phyloP scores from a whole-genome alignment of 2,113 vertebrate genomes.

The Sinocyclocheilus anophthalmus region DNA sequence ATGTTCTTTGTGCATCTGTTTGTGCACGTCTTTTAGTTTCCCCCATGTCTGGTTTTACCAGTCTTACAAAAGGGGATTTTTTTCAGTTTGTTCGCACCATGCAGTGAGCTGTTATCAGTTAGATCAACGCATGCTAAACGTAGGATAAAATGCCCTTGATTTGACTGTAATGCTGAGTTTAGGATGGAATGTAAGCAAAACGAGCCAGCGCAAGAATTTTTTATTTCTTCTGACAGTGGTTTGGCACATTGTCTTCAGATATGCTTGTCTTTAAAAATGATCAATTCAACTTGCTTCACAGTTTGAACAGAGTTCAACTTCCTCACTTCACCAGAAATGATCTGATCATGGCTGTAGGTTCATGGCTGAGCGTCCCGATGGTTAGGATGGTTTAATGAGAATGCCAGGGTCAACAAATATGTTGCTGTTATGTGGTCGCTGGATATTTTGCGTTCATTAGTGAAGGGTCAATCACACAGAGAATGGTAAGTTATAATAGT shows the following conservation, averaged over 20 bases:
- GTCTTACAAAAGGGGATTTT: conserved; percentile 47
- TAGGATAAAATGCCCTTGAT: conserved; percentile 49
- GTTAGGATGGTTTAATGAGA: background rate
- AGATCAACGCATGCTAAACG: conserved; percentile 35
- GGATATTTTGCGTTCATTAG: background rate
- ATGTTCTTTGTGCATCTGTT: conserved; percentile 41
- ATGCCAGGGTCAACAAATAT: background rate
- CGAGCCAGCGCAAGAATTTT: conserved; percentile 19
- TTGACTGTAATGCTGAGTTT: conserved; percentile 48
- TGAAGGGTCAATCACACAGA: background rate
- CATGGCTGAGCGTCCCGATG: background rate
- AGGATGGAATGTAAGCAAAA: conserved; percentile 53
- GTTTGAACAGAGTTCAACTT: background rate
- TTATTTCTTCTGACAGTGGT: background rate
- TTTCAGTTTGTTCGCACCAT: conserved; percentile 31
- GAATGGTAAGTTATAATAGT: background rate
- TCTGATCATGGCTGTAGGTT: background rate
- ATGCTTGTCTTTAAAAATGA: background rate
- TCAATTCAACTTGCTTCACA: background rate
- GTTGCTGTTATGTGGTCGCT: background rate
- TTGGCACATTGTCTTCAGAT: background rate
- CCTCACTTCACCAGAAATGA: background rate
- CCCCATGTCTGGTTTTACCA: conserved; percentile 53
- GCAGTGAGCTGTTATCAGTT: conserved; percentile 42
- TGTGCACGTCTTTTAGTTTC: conserved; percentile 38